Evolutionary conservation across 2,113 vertebrate species (phyloP), one percentile per base, ranked within the genome.

Genomic region (Ophthalmotilapia sp.): DNA sequence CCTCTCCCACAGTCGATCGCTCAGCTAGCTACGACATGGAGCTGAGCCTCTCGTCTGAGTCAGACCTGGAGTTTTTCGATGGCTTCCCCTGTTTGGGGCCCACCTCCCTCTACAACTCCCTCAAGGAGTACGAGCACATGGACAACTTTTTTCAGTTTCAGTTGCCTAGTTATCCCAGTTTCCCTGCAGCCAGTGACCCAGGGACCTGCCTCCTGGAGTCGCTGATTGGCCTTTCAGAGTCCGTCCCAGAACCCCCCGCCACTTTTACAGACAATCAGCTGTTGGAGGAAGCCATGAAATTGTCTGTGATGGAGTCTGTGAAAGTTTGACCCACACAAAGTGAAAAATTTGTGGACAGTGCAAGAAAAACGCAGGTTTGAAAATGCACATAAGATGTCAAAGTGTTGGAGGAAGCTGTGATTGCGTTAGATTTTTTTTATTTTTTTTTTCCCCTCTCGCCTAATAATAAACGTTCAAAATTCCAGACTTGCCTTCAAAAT

Each of bases 51-150:
- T 98, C 97, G 3, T 99, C 98, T 5, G 97, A 97, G 9, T 98
- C 98, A 14, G 97, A 98, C 85, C 95, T 99, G 83, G 98, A 99
- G 94, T 97, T 99, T 88, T 97, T 99, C 40, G 97, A 99, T 54
- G 97, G 97, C 6, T 97, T 99, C 92, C 97, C 98, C 0, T 98
- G 98, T 90, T 97, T 99, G 75, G 98, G 98, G 29, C 96, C 98
- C 91, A 98, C 97, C 90, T 98, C 98, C 2, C 97, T 98, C 88
- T 98, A 98, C 91, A 97, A 97, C 92, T 98, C 97, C 77, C 96
- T 97, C 70, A 98, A 97, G 94, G 97, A 97, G 86, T 97, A 98
- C 0, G 97, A 98, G 93, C 96, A 97, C 95, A 95, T 97, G 45
- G 98, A 98, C 94, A 96, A 96, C 94, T 97, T 97, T 14, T 96